Evolutionary conservation across 2,113 vertebrate species (phyloP), one percentile per base, ranked within the genome.

Genomic region (Paraplagusia blochii): DNA sequence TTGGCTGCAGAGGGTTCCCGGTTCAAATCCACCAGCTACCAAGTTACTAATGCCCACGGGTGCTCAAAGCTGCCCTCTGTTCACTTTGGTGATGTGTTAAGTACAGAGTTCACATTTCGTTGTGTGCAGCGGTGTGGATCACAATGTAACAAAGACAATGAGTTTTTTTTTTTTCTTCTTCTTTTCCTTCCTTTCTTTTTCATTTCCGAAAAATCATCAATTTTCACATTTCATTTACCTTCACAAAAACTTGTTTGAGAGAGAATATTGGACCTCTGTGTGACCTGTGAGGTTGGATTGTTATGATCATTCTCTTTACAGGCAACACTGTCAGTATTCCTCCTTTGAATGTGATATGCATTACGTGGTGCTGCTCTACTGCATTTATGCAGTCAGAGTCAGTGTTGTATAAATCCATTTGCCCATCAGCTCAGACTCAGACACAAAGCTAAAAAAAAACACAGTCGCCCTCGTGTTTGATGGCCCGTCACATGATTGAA

Each of bases 401-500:
- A 15, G 38, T n/a, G 34, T 34, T 15, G 33, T 43, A 35, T 11
- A 49, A 63, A 64, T 61, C 66, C 34, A 51, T 33, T 16, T 2
- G 45, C 33, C 48, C 39, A 49, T 66, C 63, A 40, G 39, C 53
- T 65, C 49, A 53, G 39, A 59, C 65, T 17, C 11, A n/a, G 49
- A 50, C 56, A 63, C 49, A 66, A 63, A 58, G 39, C 57, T 54
- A 1, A 19, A 63, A 67, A 40, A 47, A 75, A 76, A 57, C n/a
- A 50, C 63, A 55, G 65, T 69, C 62, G 74, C 55, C 63, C 62
- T 44, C 19, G 8, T 65, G 62, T 71, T 63, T 53, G 73, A 76
- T 64, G 61, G 68, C 63, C 56, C 47, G 44, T 86, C 85, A 85
- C 83, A 83, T 83, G 83, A 79, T 66, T 60, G 62, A 74, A 82